phyloP scores from a whole-genome alignment of 1,140 invertebrate species.

The Eumaeus atala region DNA sequence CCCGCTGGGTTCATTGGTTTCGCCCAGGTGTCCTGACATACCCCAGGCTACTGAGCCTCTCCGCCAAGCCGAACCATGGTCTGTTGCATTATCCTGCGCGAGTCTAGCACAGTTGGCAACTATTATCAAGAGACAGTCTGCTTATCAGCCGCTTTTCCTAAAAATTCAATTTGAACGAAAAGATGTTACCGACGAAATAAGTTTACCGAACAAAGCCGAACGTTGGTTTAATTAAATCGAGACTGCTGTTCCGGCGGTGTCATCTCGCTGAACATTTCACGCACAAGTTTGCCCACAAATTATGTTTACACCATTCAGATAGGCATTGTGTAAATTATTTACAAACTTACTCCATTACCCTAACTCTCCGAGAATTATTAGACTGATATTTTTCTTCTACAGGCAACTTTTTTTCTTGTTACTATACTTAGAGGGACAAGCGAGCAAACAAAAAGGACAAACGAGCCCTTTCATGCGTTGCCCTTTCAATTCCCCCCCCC shows the following conservation, averaged over 20 bases:
- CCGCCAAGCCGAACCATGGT: too few relatives aligned
- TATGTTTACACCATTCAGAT: constrained; percentile 64
- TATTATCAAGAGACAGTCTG: too few relatives aligned
- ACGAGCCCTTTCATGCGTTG: too few relatives aligned
- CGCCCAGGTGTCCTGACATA: too few relatives aligned
- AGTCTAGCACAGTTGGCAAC: too few relatives aligned
- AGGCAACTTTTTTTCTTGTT: too few relatives aligned
- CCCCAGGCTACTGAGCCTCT: too few relatives aligned
- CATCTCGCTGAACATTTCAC: constrained; percentile 51
- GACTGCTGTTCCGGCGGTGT: constrained; percentile 41
- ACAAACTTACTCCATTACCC: constrained; percentile 52
- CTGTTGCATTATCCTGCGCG: too few relatives aligned
- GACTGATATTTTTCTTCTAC: constrained; percentile 9
- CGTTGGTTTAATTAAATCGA: constrained; percentile 52
- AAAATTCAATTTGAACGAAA: neutral
- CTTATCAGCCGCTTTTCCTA: neutral
- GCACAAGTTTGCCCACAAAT: constrained; percentile 58
- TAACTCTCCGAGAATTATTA: constrained; percentile 28
- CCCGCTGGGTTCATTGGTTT: too few relatives aligned
- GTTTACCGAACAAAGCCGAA: neutral
- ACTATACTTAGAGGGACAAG: too few relatives aligned
- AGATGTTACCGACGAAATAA: constrained; percentile 17
- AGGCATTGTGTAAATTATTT: constrained; percentile 37
- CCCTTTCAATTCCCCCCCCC: too few relatives aligned
- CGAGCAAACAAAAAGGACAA: too few relatives aligned